These are phyloP conservation scores for Lycaon pictus DNA, from an alignment of 2,113 vertebrate species.

Conservation along the genomic window DNA sequence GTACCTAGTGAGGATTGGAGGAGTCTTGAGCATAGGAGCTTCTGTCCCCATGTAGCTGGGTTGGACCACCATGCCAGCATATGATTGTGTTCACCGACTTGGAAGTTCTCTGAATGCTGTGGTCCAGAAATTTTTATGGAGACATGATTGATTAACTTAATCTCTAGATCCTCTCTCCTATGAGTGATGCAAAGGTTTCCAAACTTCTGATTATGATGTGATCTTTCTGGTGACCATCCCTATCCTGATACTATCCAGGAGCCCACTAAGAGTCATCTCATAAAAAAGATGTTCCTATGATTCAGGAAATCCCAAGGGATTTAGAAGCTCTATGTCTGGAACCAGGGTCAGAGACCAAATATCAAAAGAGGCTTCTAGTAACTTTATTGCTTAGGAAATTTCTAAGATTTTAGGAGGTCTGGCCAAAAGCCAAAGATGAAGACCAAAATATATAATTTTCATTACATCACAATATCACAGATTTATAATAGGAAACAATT, in stretches of 20 bases:
- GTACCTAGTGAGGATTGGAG: neutral
- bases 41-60: neutral
- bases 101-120: neutral
- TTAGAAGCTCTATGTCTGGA: neutral
- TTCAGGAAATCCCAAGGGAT: neutral
- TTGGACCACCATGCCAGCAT: fast-evolving
- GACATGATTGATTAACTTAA: neutral
- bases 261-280: neutral
- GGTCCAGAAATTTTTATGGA: neutral
- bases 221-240: neutral
- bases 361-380: neutral
- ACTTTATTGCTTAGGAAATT: neutral
- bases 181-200: neutral
- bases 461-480: neutral
- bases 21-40: neutral
- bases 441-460: neutral
- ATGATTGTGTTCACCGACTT: neutral
- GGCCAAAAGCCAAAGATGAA: neutral
- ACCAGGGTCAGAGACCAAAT: neutral
- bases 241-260: neutral
- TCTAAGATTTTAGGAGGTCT: neutral
- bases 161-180: neutral
- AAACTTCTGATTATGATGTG: neutral
- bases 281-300: neutral
- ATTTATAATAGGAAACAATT: neutral